These are phyloP conservation scores for Fratercula arctica DNA, from an alignment of 2,797 vertebrate genomes.

Conservation along the genomic window DNA sequence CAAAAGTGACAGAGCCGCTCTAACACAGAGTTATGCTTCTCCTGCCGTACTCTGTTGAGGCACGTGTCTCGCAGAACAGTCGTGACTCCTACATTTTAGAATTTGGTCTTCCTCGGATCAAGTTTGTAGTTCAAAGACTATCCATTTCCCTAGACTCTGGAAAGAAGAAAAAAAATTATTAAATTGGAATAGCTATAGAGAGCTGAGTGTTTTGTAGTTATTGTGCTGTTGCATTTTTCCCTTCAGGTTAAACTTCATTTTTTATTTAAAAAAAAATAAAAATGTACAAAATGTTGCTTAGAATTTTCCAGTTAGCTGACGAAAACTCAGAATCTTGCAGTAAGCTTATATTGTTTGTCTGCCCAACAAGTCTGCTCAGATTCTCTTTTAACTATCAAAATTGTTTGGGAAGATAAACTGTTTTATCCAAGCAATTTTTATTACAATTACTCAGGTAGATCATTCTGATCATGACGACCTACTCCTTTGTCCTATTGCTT, in stretches of 20 bases:
- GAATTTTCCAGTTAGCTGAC: background rate
- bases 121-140: background rate
- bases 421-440: background rate
- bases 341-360: background rate
- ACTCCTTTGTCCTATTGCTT: background rate
- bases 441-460: background rate
- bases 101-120: background rate
- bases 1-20: background rate
- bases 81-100: background rate
- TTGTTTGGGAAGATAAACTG: background rate
- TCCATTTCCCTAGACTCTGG: background rate
- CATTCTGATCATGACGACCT: background rate
- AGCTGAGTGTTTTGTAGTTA: background rate
- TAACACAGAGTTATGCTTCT: background rate
- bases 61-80: accelerated
- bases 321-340: background rate
- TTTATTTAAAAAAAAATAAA: background rate
- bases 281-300: background rate
- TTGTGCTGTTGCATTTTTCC: background rate
- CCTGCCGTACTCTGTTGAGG: background rate
- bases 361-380: background rate
- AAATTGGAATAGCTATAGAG: background rate
- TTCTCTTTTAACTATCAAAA: background rate
- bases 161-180: background rate
- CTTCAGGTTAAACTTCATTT: background rate